Conservation (phyloP, 2,113 vertebrate genomes). For the Pollachius pollachius region DNA sequence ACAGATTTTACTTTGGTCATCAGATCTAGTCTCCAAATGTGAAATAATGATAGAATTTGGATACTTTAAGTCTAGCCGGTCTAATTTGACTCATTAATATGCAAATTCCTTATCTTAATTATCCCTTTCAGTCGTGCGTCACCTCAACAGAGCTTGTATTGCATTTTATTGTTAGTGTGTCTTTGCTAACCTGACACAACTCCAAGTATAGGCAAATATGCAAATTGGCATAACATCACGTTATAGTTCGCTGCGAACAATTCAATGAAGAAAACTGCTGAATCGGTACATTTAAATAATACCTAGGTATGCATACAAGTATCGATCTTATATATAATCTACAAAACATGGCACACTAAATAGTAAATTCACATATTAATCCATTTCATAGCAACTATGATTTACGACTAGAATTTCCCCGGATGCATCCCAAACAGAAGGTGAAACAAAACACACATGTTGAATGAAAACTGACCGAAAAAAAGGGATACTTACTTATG, state of each 20-base stretch:
- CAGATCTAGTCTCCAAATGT: too few relatives aligned
- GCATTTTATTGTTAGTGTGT: background rate
- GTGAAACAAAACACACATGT: background rate
- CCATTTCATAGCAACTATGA: background rate
- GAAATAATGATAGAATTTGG: too few relatives aligned
- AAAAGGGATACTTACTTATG: conserved; percentile 84
- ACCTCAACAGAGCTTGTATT: background rate
- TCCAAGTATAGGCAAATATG: background rate
- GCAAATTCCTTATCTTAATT: too few relatives aligned
- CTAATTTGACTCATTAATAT: too few relatives aligned
- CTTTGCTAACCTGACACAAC: background rate
- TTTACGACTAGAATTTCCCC: background rate
- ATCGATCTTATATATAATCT: too few relatives aligned
- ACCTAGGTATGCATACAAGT: too few relatives aligned
- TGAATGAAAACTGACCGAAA: conserved; percentile 37
- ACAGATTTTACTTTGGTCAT: too few relatives aligned
- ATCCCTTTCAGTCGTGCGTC: background rate
- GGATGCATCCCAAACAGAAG: background rate
- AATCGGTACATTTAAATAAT: background rate
- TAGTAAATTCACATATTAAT: background rate
- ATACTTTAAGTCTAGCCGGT: too few relatives aligned
- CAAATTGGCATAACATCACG: background rate
- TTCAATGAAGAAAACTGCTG: background rate
- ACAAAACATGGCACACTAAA: background rate
- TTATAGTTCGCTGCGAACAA: background rate